phyloP scores from a whole-genome alignment of 2,888 invertebrate genomes.

The Trissoscelio sp. region DNA sequence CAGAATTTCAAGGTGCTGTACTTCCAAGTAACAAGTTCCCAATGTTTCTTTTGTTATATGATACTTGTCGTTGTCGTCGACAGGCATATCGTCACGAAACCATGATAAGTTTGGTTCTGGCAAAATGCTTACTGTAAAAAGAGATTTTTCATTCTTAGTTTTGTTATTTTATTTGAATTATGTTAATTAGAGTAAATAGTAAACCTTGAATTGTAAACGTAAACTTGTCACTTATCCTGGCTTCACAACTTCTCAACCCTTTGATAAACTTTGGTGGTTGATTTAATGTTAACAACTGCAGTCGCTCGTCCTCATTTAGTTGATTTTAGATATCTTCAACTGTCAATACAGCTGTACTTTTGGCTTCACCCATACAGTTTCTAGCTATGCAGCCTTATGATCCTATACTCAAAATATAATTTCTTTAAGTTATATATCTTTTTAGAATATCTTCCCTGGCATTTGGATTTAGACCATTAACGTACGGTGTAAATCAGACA shows the following conservation, averaged over 20 bases:
- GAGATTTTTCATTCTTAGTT: too few relatives aligned
- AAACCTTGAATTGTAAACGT: constrained; percentile 91
- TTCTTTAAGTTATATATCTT: too few relatives aligned
- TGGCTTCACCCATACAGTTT: constrained; percentile 96
- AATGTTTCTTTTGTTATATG: constrained; percentile 88
- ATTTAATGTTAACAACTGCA: constrained; percentile 89
- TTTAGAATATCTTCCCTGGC: too few relatives aligned
- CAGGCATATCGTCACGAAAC: constrained; percentile 93
- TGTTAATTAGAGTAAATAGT: too few relatives aligned
- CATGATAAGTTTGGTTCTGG: constrained; percentile 93
- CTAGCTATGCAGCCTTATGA: constrained; percentile 95
- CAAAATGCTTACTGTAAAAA: constrained; percentile 90
- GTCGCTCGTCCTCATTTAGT: constrained; percentile 92
- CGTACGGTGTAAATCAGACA: too few relatives aligned
- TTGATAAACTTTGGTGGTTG: constrained; percentile 93
- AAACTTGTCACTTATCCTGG: constrained; percentile 92
- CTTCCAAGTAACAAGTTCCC: constrained; percentile 89
- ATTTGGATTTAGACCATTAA: too few relatives aligned
- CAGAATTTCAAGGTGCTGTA: constrained; percentile 89
- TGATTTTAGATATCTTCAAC: constrained; percentile 96
- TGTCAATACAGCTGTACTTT: constrained; percentile 93
- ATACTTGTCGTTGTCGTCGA: constrained; percentile 89
- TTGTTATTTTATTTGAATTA: too few relatives aligned
- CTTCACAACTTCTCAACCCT: constrained; percentile 92
- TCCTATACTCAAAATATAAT: constrained; percentile 81